Evolutionary conservation across 2,888 invertebrate genomes (phyloP).

Genomic region (Diarsia brunnea): DNA sequence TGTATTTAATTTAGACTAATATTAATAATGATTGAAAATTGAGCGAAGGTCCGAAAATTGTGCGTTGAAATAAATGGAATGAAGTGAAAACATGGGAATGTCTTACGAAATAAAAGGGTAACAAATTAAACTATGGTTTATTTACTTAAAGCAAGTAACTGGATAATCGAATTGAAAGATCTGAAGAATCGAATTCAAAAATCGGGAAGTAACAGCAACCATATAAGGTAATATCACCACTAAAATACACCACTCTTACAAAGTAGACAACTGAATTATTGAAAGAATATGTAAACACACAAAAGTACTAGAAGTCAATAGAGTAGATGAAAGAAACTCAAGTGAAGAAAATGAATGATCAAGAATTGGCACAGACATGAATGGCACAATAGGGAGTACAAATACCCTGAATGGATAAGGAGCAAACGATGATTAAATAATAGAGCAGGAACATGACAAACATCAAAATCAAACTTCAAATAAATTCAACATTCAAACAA

Average conservation of each 20-base stretch:
- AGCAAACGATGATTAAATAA: conserved; percentile 17
- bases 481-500: conserved; percentile 22
- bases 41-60: conserved; percentile 40
- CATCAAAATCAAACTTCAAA: conserved; percentile 34
- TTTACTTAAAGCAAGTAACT: background rate
- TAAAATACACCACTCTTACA: conserved; percentile 8
- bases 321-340: background rate
- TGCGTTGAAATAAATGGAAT: conserved; percentile 48
- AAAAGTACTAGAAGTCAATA: background rate
- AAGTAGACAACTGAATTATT: conserved; percentile 4
- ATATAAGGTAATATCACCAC: background rate
- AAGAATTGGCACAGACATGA: conserved; percentile 61
- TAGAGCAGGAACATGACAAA: conserved; percentile 14
- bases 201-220: background rate
- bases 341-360: conserved; percentile 15
- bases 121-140: background rate
- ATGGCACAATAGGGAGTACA: conserved; percentile 67
- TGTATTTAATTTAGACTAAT: conserved; percentile 56
- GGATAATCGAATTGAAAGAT: background rate
- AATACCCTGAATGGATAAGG: conserved; percentile 53
- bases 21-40: conserved; percentile 20
- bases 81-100: conserved; percentile 44
- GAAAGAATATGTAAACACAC: background rate
- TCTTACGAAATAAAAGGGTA: conserved; percentile 20
- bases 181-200: background rate